phyloP scores from a whole-genome alignment of 2,113 vertebrate genomes.

The Caranx ignobilis region DNA sequence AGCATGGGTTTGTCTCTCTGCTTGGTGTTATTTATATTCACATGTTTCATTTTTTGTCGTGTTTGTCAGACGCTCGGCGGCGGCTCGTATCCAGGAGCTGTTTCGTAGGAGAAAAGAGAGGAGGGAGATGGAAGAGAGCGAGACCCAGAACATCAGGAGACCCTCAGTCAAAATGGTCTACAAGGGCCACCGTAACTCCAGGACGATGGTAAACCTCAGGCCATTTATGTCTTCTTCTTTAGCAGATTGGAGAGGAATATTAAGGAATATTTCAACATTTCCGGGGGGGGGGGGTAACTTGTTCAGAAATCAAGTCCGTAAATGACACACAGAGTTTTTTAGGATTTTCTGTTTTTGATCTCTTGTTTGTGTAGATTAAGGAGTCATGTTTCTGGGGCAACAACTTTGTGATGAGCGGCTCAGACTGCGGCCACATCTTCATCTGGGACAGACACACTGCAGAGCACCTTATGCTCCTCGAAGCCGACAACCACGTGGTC shows the following conservation, averaged over 20 bases:
- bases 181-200: conserved; percentile 98
- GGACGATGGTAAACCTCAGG: conserved; percentile 90
- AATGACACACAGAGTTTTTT: too few relatives aligned
- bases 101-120: conserved; percentile 97
- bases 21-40: neutral
- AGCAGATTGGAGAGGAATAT: too few relatives aligned
- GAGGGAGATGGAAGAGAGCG: conserved; percentile 96
- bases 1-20: conserved; percentile 13
- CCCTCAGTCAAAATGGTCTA: conserved; percentile 97
- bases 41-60: neutral
- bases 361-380: conserved; percentile 87
- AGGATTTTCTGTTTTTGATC: neutral
- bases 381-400: conserved; percentile 99
- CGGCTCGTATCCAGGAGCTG: conserved; percentile 97
- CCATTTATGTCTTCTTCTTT: neutral
- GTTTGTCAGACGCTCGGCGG: conserved; percentile 91
- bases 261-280: neutral
- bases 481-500: conserved; percentile 98
- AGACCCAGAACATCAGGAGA: conserved; percentile 93
- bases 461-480: conserved; percentile 96
- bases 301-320: too few relatives aligned
- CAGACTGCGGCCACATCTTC: conserved; percentile 98
- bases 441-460: conserved; percentile 98
- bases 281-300: neutral
- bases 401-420: conserved; percentile 99